A percentile compares a stretch with the other conserved stretches of the same genome.
These are phyloP conservation scores for Diadophis punctatus DNA, from an alignment of 2,113 vertebrate species.

Conservation along the genomic window DNA sequence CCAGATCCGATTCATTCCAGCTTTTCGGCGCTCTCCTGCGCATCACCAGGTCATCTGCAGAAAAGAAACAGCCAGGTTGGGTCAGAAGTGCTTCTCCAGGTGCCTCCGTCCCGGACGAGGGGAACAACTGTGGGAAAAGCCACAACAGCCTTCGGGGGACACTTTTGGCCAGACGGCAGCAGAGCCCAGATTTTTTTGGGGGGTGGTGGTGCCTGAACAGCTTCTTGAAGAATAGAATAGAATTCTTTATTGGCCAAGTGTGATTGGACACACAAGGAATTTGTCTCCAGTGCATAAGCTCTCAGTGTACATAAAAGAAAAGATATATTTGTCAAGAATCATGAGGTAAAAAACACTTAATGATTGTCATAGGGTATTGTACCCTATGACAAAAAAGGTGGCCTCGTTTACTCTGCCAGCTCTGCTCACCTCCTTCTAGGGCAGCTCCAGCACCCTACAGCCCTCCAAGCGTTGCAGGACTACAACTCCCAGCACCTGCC, in stretches of 20 bases:
- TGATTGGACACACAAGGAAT: too few species aligned
- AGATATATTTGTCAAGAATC: too few species aligned
- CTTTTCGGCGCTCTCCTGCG: slow-evolving; percentile 66
- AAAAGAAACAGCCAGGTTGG: too few species aligned
- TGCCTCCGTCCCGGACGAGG: neutral
- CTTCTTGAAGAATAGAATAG: neutral
- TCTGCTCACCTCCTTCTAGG: neutral
- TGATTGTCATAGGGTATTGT: too few species aligned
- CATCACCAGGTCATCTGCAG: slow-evolving; percentile 71
- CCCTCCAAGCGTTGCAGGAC: neutral
- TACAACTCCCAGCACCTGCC: neutral
- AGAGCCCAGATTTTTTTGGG: neutral
- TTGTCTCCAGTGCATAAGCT: too few species aligned
- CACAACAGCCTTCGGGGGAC: neutral
- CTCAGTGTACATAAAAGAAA: too few species aligned
- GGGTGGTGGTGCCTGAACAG: neutral
- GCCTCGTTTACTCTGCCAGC: neutral
- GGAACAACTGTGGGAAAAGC: neutral
- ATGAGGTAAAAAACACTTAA: too few species aligned
- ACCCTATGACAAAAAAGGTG: too few species aligned
- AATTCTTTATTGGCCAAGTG: too few species aligned
- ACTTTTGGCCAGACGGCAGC: neutral
- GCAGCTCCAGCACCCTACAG: neutral
- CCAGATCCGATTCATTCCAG: slow-evolving; percentile 88
- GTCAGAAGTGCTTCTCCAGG: neutral